Evolutionary conservation across 2,797 vertebrate genomes (phyloP), one percentile per base, ranked within the genome.

Genomic region (Sebastes taczanowskii): DNA sequence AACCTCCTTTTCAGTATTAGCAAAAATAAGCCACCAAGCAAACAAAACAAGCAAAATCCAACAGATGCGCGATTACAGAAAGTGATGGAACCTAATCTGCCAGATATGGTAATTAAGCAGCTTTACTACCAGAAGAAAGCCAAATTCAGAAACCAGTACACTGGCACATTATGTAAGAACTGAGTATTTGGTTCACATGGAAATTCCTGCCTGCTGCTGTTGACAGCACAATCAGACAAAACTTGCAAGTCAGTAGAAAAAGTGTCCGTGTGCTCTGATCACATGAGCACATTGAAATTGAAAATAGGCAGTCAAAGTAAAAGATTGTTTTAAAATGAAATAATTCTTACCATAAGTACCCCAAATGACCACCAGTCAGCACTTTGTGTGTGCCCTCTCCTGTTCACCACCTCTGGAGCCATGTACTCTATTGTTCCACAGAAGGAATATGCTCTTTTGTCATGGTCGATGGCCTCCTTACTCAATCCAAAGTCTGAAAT

Each of bases 291-390:
- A 18, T 59, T 32, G 29, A 58, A 58, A 66, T 11, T 63, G 58
- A 23, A 69, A 58, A 77, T 5, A 69, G 6, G 70, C 35, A 63
- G 23, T 72, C 14, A 46, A 60, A 53, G 46, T 20, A n/a, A 60
- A 72, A 65, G 22, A 30, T 9, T 34, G 38, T n/a, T 69, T 22
- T 22, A 49, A 38, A 4, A 60, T 32, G 6, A 32, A 72, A 38
- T 1, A 6, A 3, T 80, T 78, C 89, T 71, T 93, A 99, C 98
- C 98, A 99, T 99, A 74, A 99, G 95, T 29, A 99, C 98, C 0
- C 98, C 98, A 0, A 99, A 99, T 25, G 98, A 99, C 98, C 98
- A 99, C 98, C 98, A 99, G 95, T 99, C 98, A 0, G 98, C 98
- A 10, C 98, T 99, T 85, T 99, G 98, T 0, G 98, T 97, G 81